Evolutionary conservation across 2,888 invertebrate species (phyloP), one percentile per base, ranked within the genome.

Genomic region (Diarsia dahlii): DNA sequence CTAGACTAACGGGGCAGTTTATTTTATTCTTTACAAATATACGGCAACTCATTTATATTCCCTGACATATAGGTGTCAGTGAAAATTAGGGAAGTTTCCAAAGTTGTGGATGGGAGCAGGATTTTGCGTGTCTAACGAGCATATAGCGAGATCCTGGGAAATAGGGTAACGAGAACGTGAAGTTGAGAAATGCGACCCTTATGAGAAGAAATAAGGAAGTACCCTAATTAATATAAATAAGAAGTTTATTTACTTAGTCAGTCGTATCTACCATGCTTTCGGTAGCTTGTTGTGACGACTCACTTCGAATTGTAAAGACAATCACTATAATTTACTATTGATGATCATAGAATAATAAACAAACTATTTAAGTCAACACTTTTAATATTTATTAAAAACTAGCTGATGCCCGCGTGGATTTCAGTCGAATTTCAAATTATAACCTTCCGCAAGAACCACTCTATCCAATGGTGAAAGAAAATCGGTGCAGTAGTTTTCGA

Each of bases 221-320:
- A 63, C 60, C 34, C 48, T 56, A 48, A 73, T 78, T 79, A 79
- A 54, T 72, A 62, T 72, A 48, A 48, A n/a, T 66, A 62, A 80
- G 8, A 50, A 39, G 20, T 9, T 50, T 23, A 72, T 73, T 46
- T 45, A 58, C 48, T 18, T 34, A 20, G 23, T 15, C 15, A 20
- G 15, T 0, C 15, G 20, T 23, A 23, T 56, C 23, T 54, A 0
- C 12, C 0, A 5, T 12, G n/a, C 12, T 54, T 15, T 18, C 13
- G 20, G 9, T 23, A 18, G 10, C 18, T 46, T 46, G 0, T 20
- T 20, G 4, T 48, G 15, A 56, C 12, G 39, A 39, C 2, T 39
- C 5, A 39, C 39, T 39, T 39, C 39, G 39, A 39, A 39, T 39
- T 39, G 3, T 39, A 39, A 39, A 39, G 5, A 39, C 39, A 39